Evolutionary conservation across 2,888 invertebrate species (phyloP), one percentile per base, ranked within the genome.

Genomic region (Cheilosia variabilis): DNA sequence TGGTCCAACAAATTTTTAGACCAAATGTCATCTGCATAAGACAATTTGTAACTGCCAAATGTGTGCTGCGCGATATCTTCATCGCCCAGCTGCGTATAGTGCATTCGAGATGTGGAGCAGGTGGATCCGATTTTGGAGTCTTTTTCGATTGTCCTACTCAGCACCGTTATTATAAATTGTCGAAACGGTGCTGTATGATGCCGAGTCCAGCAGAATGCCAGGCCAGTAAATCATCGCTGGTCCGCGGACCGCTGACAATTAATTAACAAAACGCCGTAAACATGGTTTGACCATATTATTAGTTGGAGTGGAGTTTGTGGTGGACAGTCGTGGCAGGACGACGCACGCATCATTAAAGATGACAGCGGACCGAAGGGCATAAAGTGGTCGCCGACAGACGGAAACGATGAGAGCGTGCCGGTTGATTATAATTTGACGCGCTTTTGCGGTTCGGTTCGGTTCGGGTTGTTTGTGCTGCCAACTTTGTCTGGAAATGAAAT

Each of bases 1-100:
- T 81, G 37, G 65, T 41, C 66, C 4, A 53, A 77, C 71, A 71
- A 65, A 58, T 76, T 69, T 69, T 81, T 69, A 6, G 43, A 68
- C 47, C 68, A 62, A 78, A 72, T 41, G 47, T 73, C 82, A 83
- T 83, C 62, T 78, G 83, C 73, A 78, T 31, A 60, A 60, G 78
- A 52, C 66, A 78, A 83, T 83, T 83, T 83, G 66, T 83, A 72
- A 47, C 72, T 78, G 73, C 78, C 83, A 62, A 45, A 55, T 22
- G 71, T 52, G 55, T 37, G 71, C 57, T 55, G 78, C 57, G 5
- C 53, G 52, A 81, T 65, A 65, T 65, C 73, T 73, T 19, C 15
- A 80, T 75, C 43, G 60, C 7, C n/a, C 43, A 63, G 63, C 73
- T 62, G 13, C 7, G n/a, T 52, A 5, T 31, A 31, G 31, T 2